phyloP scores from a whole-genome alignment of 2,797 vertebrate genomes.

The Tapera naevia region DNA sequence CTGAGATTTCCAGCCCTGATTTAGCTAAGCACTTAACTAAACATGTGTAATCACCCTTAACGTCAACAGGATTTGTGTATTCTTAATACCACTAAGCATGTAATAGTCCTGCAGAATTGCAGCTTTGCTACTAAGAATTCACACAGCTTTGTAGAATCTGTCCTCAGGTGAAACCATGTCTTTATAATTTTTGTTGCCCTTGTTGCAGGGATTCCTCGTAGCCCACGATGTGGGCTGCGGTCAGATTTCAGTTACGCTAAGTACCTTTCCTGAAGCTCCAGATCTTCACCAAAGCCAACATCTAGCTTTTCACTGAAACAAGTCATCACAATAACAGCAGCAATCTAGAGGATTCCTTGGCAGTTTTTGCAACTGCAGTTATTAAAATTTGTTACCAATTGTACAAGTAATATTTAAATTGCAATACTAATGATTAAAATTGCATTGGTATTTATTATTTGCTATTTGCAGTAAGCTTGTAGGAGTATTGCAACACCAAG shows the following conservation, averaged over 20 bases:
- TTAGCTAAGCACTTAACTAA: slow-evolving; percentile 13
- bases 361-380: neutral
- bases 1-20: neutral
- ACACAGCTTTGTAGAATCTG: neutral
- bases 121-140: neutral
- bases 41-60: neutral
- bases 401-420: neutral
- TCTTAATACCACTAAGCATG: neutral
- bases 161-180: neutral
- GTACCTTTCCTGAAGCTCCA: neutral
- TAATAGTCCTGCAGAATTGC: neutral
- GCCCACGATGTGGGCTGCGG: neutral
- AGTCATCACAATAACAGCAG: neutral
- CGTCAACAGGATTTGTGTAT: neutral
- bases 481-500: neutral
- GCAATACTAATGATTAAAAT: neutral
- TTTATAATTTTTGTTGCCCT: neutral
- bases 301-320: neutral
- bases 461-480: neutral
- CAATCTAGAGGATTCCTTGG: neutral
- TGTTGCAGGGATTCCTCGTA: neutral
- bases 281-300: neutral
- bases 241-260: neutral
- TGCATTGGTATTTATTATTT: neutral
- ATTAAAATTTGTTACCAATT: neutral